Evolutionary conservation across 2,113 vertebrate genomes (phyloP), one percentile per base, ranked within the genome.

Genomic region (Chaenogobius annularis): DNA sequence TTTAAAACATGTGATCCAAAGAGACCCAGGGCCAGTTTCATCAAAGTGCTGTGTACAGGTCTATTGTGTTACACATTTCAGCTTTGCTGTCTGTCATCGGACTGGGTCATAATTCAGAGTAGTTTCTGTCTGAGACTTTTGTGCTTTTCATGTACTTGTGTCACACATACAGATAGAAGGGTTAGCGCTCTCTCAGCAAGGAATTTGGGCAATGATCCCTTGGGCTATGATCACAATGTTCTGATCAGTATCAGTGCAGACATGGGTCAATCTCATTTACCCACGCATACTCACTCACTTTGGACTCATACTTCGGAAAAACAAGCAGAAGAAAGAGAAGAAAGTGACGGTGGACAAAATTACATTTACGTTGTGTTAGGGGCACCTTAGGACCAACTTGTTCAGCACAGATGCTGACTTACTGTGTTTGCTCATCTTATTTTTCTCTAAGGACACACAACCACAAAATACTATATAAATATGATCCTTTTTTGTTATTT

Each of bases 1-100:
- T 85, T 87, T 74, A 85, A 74, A 20, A 54, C 66, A 58, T 26
- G 13, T 14, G 62, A 79, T 75, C 66, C 68, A 58, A 82, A 75
- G 75, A 72, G 75, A 72, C 72, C 1, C 73, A 31, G 58, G 35
- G 61, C 61, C 61, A 20, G 61, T 63, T 63, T 63, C 61, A 63
- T 40, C 35, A 43, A 63, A 63, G 35, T 63, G 61, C 61, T 63
- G 61, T n/a, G 61, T 63, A 63, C 35, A 63, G 61, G 61, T 63
- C 61, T 63, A 63, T 63, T 19, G 35, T 63, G 61, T 63, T 40
- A 63, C 61, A 63, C 35, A 11, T 63, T 35, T 63, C 19, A 71
- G 72, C 74, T 76, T 81, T 0, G 61, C 35, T 63, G 61, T 63
- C 35, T 43, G 31, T 63, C 31, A 43, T 63, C 31, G 5, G 55